Base-by-base conservation (phyloP, 2,797 vertebrate genomes). In the Craterocephalus amniculus region DNA sequence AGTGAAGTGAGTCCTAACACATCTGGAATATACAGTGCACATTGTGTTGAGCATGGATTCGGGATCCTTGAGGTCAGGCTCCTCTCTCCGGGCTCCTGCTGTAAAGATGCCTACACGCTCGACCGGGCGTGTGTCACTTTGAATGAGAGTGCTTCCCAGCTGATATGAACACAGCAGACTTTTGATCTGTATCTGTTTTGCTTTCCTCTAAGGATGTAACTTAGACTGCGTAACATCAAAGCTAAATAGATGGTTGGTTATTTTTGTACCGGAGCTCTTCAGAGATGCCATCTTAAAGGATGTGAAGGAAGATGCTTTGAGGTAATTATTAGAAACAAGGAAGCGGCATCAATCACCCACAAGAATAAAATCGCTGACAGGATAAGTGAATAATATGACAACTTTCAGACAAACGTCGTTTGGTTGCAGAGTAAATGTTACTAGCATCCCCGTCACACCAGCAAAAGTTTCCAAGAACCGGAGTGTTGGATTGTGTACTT, bases 91-190 rank as follows among this genome's bases (percentile, higher is more conserved):
- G 22, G 48, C 24, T 70, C 20, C 0, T 56, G 36, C 36, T 59
- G 60, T 58, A 45, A 75, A 65, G 60, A 73, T 59, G 36, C 43
- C 45, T 22, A 5, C 65, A 59, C 9, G 65, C 68, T 74, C 14
- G 1, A 75, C 18, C 58, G 24, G 67, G 0, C 27, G 0, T 2
- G 48, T 26, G 49, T 79, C 18, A 59, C 78, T 57, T 60, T 35
- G 34, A 57, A 69, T 58, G 13, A 69, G 71, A 40, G 63, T 6
- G 24, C 32, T 35, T 74, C 45, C 34, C 26, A 18, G 10, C 14
- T 58, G 67, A 79, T 14, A 36, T 48, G 63, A 68, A 43, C 32
- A 6, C n/a, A 2, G 66, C 31, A 4, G 56, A 74, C 63, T 20
- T 43, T 35, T 45, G 22, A 69, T 56, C 45, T 13, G 10, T 2